phyloP scores from a whole-genome alignment of 92 coral and sea anemone species.

The Diadumene lineata region DNA sequence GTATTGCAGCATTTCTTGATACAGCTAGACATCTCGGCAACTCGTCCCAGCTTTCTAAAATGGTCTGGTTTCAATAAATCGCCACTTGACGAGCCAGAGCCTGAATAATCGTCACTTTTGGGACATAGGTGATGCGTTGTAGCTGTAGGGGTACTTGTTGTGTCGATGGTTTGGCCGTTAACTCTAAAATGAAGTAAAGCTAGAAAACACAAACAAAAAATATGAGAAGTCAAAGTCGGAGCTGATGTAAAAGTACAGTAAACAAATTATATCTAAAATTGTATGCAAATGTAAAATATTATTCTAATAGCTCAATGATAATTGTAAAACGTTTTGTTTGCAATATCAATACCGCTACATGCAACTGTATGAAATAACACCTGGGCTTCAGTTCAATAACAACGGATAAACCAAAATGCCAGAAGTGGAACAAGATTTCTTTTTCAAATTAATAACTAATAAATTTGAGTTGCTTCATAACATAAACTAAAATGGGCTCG shows the following conservation, averaged over 20 bases:
- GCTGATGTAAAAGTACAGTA: background rate
- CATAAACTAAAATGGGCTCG: no score
- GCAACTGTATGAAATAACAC: no score
- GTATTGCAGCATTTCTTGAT: constrained; percentile 69
- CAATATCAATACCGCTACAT: no score
- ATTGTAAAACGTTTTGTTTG: no score
- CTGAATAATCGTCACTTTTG: background rate
- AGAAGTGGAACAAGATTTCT: no score
- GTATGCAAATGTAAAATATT: no score
- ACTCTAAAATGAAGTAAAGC: constrained; percentile 12
- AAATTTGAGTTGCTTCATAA: no score
- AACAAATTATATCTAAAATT: no score
- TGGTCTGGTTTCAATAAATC: constrained; percentile 61
- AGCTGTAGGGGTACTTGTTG: constrained; percentile 28
- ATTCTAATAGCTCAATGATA: no score
- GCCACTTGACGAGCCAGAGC: background rate
- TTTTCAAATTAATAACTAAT: no score
- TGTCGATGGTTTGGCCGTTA: background rate
- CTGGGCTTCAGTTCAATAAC: no score
- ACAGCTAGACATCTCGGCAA: constrained; percentile 69
- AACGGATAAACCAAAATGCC: no score
- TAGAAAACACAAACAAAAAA: background rate
- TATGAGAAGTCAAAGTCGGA: background rate
- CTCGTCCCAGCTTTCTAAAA: constrained; percentile 74
- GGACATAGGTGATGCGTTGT: constrained; percentile 50